phyloP scores from a whole-genome alignment of 2,113 vertebrate species.

The Alouatta palliata region DNA sequence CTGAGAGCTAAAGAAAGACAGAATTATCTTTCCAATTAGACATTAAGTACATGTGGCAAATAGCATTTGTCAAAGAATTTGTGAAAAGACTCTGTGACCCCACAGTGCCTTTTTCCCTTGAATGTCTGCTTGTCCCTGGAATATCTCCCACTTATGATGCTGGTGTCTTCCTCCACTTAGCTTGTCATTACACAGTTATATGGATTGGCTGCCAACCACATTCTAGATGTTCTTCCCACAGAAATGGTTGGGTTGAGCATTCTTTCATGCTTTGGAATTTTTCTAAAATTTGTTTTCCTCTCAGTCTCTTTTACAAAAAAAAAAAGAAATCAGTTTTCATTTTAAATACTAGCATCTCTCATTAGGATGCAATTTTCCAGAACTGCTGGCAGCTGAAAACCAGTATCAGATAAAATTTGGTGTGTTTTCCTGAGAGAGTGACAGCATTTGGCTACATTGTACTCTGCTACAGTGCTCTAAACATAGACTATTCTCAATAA shows the following conservation, averaged over 20 bases:
- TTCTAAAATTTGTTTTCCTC: background rate
- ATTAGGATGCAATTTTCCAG: background rate
- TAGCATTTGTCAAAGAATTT: background rate
- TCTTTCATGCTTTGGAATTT: background rate
- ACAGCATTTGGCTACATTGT: background rate
- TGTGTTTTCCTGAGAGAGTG: background rate
- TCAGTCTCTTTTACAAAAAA: background rate
- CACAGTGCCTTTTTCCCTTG: background rate
- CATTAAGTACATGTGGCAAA: background rate
- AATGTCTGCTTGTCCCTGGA: background rate
- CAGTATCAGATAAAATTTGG: background rate
- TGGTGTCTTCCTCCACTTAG: background rate
- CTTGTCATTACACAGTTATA: background rate
- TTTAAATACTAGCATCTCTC: background rate
- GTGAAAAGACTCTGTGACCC: background rate
- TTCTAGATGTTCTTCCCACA: background rate
- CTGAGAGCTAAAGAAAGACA: background rate
- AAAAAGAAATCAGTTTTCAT: background rate
- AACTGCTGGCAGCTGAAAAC: background rate
- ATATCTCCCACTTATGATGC: background rate
- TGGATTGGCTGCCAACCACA: background rate
- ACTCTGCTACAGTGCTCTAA: background rate
- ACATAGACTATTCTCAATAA: background rate
- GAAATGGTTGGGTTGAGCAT: background rate
- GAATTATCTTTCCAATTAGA: conserved; percentile 9